Percentiles rank a stretch among this genome's conserved stretches.
phyloP scores from a whole-genome alignment of 1,140 invertebrate species.

The Drosophila seguyi region DNA sequence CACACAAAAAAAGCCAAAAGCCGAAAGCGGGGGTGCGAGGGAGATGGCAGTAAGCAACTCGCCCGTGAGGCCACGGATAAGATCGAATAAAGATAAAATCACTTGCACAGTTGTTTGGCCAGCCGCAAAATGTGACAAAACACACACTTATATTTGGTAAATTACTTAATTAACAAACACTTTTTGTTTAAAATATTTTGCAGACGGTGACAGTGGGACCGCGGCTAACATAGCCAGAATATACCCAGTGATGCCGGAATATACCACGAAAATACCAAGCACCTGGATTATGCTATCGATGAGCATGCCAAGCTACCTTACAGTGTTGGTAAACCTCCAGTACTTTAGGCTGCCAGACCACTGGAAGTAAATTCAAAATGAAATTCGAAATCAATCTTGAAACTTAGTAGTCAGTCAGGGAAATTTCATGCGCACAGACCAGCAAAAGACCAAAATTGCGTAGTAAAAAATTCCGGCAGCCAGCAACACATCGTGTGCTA shows the following conservation, averaged over 20 bases:
- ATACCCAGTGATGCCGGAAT: conserved; percentile 7
- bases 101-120: conserved; percentile 24
- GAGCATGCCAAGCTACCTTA: too few species aligned
- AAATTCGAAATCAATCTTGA: not conserved
- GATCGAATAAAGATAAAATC: not conserved
- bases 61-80: conserved; percentile 1
- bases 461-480: conserved; percentile 75
- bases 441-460: conserved; percentile 59
- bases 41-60: conserved; percentile 18
- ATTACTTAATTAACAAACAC: conserved; percentile 41
- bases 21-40: conserved; percentile 35
- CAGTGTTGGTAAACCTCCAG: not conserved
- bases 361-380: not conserved
- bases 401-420: conserved; percentile 53
- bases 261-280: not conserved
- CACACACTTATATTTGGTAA: conserved; percentile 27
- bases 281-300: conserved; percentile 1
- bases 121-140: conserved; percentile 20
- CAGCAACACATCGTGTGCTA: conserved; percentile 64
- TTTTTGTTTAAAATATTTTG: conserved; percentile 75
- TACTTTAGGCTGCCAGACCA: conserved; percentile 3
- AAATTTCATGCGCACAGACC: conserved; percentile 36
- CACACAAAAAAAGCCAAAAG: conserved; percentile 38
- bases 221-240: conserved; percentile 2
- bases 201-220: conserved; percentile 59